These are phyloP conservation scores for Pyrgus malvae DNA, from an alignment of 2,888 invertebrate species.

Conservation along the genomic window DNA sequence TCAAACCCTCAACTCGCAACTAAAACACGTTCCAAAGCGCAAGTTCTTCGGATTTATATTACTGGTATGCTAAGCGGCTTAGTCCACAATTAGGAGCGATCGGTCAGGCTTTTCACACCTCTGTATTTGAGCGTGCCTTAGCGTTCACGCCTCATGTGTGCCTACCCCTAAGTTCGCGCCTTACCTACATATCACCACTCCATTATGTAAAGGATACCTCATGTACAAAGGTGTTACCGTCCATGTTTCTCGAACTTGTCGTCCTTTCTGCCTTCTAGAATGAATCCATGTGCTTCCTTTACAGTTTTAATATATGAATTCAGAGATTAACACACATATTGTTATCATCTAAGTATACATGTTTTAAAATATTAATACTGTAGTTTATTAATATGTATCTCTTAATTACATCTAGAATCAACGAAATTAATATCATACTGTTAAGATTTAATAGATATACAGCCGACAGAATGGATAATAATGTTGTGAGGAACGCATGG, in stretches of 20 bases:
- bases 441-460: neutral
- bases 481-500: neutral
- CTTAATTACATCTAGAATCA: neutral
- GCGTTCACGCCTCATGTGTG: conserved; percentile 75
- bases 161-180: conserved; percentile 76
- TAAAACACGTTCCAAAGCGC: conserved; percentile 19
- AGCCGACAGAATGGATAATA: neutral
- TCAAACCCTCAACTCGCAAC: conserved; percentile 3
- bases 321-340: too few species aligned
- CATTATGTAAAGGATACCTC: conserved; percentile 54
- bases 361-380: too few species aligned
- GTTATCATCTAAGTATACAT: too few species aligned
- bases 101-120: conserved; percentile 76
- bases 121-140: conserved; percentile 72
- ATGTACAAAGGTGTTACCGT: neutral
- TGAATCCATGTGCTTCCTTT: too few species aligned
- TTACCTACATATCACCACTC: conserved; percentile 64
- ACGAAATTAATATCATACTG: neutral
- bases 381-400: too few species aligned
- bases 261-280: neutral
- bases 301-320: too few species aligned
- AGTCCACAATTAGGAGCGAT: conserved; percentile 67
- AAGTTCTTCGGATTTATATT: conserved; percentile 56
- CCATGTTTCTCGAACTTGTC: conserved; percentile 1
- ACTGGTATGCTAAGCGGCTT: conserved; percentile 70